Evolutionary conservation across 2,797 vertebrate species (phyloP).

Genomic region (Gephyroberyx darwinii): DNA sequence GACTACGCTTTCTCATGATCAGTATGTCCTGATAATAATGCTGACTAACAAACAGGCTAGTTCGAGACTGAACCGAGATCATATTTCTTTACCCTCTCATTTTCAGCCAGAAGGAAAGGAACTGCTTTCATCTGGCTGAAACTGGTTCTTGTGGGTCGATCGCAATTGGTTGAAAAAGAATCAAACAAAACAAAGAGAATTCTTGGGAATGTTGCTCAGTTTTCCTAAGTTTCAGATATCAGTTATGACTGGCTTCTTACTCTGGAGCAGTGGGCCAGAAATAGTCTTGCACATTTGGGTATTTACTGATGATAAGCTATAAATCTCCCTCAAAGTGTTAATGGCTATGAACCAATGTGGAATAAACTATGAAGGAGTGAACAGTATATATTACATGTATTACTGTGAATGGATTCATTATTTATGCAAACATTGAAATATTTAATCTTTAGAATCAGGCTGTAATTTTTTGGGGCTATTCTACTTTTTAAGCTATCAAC

Average conservation of each 20-base stretch:
- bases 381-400: too few relatives aligned
- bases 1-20: background rate
- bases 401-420: too few relatives aligned
- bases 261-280: too few relatives aligned
- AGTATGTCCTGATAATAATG: conserved; percentile 9
- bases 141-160: conserved; percentile 17
- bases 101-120: conserved; percentile 34
- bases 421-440: too few relatives aligned
- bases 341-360: too few relatives aligned
- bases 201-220: too few relatives aligned
- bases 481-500: background rate
- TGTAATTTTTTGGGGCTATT: background rate
- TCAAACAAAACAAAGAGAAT: too few relatives aligned
- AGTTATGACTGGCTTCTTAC: too few relatives aligned
- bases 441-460: background rate
- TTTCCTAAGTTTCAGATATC: too few relatives aligned
- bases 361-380: background rate
- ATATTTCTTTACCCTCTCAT: conserved; percentile 41
- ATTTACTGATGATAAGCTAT: too few relatives aligned
- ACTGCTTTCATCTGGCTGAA: conserved; percentile 35
- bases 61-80: conserved; percentile 16
- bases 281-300: too few relatives aligned
- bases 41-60: conserved; percentile 16
- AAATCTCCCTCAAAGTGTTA: too few relatives aligned
- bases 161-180: background rate